phyloP scores from a whole-genome alignment of 2,113 vertebrate species.

The Fukomys damarensis region DNA sequence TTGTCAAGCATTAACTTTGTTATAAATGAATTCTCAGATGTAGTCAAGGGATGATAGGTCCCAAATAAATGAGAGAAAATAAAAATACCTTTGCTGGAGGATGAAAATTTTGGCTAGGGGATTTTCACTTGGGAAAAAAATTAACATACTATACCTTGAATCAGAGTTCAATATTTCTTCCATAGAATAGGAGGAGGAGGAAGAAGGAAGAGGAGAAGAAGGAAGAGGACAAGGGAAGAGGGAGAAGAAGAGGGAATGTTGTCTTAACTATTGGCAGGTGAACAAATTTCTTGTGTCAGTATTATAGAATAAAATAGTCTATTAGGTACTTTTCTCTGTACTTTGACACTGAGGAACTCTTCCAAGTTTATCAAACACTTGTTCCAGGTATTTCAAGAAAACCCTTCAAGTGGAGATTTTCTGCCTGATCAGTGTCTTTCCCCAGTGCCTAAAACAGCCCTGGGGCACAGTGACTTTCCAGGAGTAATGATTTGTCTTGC shows the following conservation, averaged over 20 bases:
- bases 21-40: background rate
- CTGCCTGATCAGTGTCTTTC: background rate
- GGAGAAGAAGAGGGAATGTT: background rate
- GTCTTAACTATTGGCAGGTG: background rate
- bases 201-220: no score
- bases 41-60: background rate
- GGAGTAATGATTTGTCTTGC: background rate
- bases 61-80: background rate
- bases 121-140: background rate
- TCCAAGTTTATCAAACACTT: background rate
- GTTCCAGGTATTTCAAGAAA: background rate
- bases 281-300: background rate
- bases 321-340: background rate
- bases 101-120: background rate
- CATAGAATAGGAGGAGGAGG: background rate
- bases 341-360: background rate
- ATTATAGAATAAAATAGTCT: background rate
- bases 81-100: background rate
- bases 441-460: background rate
- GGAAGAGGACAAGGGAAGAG: no score
- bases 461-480: accelerated
- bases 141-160: background rate
- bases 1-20: background rate
- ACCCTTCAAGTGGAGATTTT: background rate
- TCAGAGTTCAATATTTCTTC: background rate